Evolutionary conservation across 2,113 vertebrate genomes (phyloP), one percentile per base, ranked within the genome.

Genomic region (Anarhynchus alexandrinus): DNA sequence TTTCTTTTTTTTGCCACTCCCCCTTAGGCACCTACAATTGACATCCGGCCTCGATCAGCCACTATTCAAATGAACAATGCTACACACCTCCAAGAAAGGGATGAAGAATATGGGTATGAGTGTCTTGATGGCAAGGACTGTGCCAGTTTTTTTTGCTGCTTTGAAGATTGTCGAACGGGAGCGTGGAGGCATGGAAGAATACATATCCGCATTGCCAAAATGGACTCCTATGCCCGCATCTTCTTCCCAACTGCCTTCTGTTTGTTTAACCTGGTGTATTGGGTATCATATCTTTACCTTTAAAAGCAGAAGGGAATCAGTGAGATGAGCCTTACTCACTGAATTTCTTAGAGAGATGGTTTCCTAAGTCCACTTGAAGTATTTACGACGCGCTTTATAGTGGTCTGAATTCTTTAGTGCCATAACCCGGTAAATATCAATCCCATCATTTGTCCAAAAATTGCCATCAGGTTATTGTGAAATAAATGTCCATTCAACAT

Each of bases 11-110:
- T 81, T 88, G 71, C 80, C 58, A 21, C 84, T 87, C 83, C 70
- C 32, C 43, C 58, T 73, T 98, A 99, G 99, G 99, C 99, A 38
- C 99, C 99, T 36, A 99, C 99, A 27, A 99, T 99, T 83, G 99
- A 99, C 96, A 99, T 99, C 94, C 99, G 99, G 26, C 99, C 99
- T 14, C 98, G 99, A 67, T 99, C 99, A 38, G 99, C 99, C 43
- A 99, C 99, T 3, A 99, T 99, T 96, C 99, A 99, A 98, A 99
- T 99, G 99, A 99, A 99, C 98, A 99, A 99, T 98, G 99, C 99
- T 45, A 99, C 99, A 15, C 99, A 99, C 97, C 99, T 99, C 96
- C 99, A 99, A 97, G 99, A 99, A 98, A 97, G 99, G 49, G 99
- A 99, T 83, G 99, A 99, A 93, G 99, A 99, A 74, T 99, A 99